Evolutionary conservation across 2,113 vertebrate species (phyloP), one percentile per base, ranked within the genome.

Genomic region (Nothobranchius kuhntae): DNA sequence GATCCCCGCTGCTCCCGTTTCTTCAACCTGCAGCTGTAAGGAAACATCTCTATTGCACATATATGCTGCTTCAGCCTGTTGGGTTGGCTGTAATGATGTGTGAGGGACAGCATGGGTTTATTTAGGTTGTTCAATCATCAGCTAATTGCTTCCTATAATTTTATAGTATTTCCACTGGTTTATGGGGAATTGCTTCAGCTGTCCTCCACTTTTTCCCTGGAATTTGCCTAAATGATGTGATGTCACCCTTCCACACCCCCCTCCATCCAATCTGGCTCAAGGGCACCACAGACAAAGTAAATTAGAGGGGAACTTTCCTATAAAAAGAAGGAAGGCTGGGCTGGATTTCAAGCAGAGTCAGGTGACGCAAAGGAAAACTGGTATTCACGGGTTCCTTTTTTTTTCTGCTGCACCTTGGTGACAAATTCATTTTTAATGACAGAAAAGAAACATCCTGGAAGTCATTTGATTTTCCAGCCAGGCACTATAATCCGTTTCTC

Each of bases 241-340:
- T 88, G 85, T 92, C 90, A 91, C 61, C 73, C 56, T 79, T 69
- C 75, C 77, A 74, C 54, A 13, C 77, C 61, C 3, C 77, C 71
- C 83, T 7, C 81, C 66, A 47, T 58, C 59, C 79, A 75, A 58
- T 67, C 58, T 3, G 73, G 87, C 85, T 80, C 38, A 13, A 12
- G 82, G 84, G 91, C 75, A 73, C 53, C 54, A 40, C 63, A 86
- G 83, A 91, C 71, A 53, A 68, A 81, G 75, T 81, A 90, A 92
- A 93, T 90, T 91, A 90, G 77, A 92, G 89, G 87, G 89, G 62
- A 85, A 89, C 88, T 83, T 89, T 88, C 87, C 84, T 89, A 90
- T 91, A 88, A 45, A 42, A 89, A 91, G 91, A 84, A 83, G 38
- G 59, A 84, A 76, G 84, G 85, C 80, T 86, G 81, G 88, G 83